A percentile compares a stretch with the other conserved stretches of the same genome.
phyloP scores from a whole-genome alignment of 2,113 vertebrate genomes.

The Nettapus auritus region DNA sequence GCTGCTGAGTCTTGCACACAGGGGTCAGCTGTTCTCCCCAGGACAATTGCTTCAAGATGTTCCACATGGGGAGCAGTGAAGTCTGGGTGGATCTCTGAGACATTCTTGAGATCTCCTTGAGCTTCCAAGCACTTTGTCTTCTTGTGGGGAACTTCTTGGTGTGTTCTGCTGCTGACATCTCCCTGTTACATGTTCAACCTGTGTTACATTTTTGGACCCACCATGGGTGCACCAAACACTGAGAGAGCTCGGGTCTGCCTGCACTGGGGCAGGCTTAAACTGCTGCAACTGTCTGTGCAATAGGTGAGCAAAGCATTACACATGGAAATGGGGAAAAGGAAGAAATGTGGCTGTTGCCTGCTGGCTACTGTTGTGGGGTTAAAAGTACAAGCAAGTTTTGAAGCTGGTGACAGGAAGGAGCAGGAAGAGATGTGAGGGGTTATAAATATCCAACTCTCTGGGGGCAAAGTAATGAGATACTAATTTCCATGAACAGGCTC shows the following conservation, averaged over 20 bases:
- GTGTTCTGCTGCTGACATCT: background rate
- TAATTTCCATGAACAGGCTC: constrained; percentile 47
- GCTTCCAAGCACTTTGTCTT: background rate
- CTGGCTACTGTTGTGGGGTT: background rate
- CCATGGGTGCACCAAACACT: accelerated
- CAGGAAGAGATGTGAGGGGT: constrained; percentile 38
- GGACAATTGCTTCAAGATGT: background rate
- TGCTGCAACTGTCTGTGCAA: background rate
- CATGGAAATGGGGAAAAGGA: background rate
- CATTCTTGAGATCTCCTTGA: background rate
- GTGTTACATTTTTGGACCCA: background rate
- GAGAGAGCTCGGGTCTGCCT: accelerated
- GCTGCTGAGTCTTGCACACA: background rate
- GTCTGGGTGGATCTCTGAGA: background rate
- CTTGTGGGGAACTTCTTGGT: background rate
- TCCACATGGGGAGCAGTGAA: background rate
- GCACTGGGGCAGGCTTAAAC: background rate
- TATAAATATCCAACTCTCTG: constrained; percentile 52
- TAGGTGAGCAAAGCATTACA: background rate
- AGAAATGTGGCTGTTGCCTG: background rate
- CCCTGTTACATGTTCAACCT: background rate
- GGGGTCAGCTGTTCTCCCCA: background rate
- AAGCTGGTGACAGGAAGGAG: constrained; percentile 37
- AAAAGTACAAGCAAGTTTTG: background rate
- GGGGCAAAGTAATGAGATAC: constrained; percentile 19